Evolutionary conservation across 1,140 invertebrate species (phyloP).

Genomic region (Trialeurodes vaporariorum): DNA sequence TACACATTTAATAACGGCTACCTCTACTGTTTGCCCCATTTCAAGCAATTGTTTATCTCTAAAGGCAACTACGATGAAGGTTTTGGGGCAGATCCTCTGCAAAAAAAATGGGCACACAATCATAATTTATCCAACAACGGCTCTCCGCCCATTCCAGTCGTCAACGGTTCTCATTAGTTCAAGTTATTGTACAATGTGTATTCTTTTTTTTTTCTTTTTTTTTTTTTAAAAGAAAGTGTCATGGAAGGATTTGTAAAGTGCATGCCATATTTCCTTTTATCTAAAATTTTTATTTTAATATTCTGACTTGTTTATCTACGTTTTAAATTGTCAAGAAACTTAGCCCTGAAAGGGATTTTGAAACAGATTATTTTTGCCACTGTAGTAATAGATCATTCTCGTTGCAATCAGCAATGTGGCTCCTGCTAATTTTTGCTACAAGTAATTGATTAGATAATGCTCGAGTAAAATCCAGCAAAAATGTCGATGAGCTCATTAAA

Average conservation of each 20-base stretch:
- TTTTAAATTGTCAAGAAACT: neutral
- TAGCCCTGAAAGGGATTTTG: neutral
- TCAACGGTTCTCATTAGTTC: neutral
- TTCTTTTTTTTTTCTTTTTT: neutral
- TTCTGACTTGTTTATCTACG: neutral
- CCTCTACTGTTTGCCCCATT: constrained; percentile 66
- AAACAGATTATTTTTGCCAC: too few relatives aligned
- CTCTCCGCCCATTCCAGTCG: neutral
- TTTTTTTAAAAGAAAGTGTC: neutral
- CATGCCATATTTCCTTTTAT: neutral
- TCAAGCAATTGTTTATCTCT: constrained; percentile 69
- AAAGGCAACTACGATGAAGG: constrained; percentile 77
- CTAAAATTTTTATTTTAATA: neutral
- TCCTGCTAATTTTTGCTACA: too few relatives aligned
- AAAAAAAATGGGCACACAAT: constrained; percentile 43
- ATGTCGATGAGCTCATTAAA: too few relatives aligned
- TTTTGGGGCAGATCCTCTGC: constrained; percentile 52
- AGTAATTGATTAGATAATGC: too few relatives aligned
- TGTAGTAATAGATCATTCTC: too few relatives aligned
- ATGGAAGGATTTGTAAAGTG: neutral
- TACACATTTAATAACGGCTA: constrained; percentile 62
- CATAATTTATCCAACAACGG: neutral
- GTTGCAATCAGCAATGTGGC: too few relatives aligned
- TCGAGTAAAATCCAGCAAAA: too few relatives aligned
- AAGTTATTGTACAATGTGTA: neutral